Base-by-base conservation (phyloP, 1,140 invertebrate species). In the Drosophila seguyi region DNA sequence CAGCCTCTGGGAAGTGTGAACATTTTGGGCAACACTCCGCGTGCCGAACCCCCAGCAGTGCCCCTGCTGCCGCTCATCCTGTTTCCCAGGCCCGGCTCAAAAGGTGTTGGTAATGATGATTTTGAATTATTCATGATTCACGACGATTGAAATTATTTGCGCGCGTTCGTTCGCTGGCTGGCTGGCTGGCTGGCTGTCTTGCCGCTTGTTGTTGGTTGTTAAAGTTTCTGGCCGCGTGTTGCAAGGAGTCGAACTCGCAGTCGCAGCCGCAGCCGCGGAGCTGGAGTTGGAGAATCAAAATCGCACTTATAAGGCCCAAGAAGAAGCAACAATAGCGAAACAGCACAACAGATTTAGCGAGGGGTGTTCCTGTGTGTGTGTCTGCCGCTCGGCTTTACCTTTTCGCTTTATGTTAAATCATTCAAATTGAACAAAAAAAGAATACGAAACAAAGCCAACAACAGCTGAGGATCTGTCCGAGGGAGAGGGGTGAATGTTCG, bases 61-160 rank as follows among this genome's bases (percentile, higher is more conserved):
- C 34, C 22, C 38, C 27, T 7, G 5, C 3, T 10, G n/a, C 29
- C 67, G 52, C 66, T 53, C 25, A 52, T 52, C 47, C 66, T 53
- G 71, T 25, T 63, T 63, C 52, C 74, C 62, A 83, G 75, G 80
- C 75, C 74, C 63, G 68, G 80, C 85, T 87, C 83, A 79, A 88
- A 88, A 88, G 85, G 85, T 88, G 85, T 88, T 90, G 85, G 85
- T 88, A 88, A 88, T 88, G 85, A 88, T 88, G 85, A 88, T 88
- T 88, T 88, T 88, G 85, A 88, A 88, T 88, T 88, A 88, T 88
- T 90, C 85, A 88, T 88, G 85, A 88, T 88, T 88, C 85, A 88
- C 85, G 84, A 88, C 84, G 85, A 88, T 88, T 88, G 85, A 90
- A 88, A 90, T 88, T 88, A 88, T 88, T 88, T 88, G 85, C 85